Percentiles rank a stretch among this genome's conserved stretches.
These are phyloP conservation scores for Tetramorium alpestre DNA, from an alignment of 1,140 invertebrate species.

Conservation along the genomic window DNA sequence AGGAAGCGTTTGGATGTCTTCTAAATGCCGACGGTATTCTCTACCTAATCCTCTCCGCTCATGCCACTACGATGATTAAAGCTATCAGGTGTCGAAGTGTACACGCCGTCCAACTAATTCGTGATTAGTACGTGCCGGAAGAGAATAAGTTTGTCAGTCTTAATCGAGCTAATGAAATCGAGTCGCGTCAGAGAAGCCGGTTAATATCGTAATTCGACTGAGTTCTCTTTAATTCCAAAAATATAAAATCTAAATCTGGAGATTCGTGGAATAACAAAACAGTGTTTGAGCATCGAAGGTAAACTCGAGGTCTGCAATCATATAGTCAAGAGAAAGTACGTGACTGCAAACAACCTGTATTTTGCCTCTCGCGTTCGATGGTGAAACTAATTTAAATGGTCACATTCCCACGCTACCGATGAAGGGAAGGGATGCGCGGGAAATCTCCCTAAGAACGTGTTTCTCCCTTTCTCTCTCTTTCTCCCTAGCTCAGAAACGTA, in stretches of 20 bases:
- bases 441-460: slow-evolving; percentile 13
- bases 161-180: background rate
- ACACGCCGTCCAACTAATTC: background rate
- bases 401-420: slow-evolving; percentile 44
- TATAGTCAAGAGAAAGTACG: slow-evolving; percentile 13
- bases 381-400: slow-evolving; percentile 50
- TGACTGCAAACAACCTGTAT: background rate
- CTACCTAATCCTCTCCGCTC: background rate
- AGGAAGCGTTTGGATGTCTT: background rate
- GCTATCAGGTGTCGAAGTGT: slow-evolving; percentile 26
- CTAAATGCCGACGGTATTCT: slow-evolving; percentile 40
- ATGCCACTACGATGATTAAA: slow-evolving; percentile 23
- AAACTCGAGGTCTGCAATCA: background rate
- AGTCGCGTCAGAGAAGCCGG: background rate
- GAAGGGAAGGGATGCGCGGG: background rate
- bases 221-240: background rate
- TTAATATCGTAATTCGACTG: background rate
- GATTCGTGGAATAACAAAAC: background rate
- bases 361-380: slow-evolving; percentile 31
- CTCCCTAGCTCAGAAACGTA: background rate
- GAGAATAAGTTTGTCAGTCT: background rate
- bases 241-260: background rate
- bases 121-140: background rate
- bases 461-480: background rate
- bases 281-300: too few species aligned